Base-by-base conservation (phyloP, 64 coral and sea anemone genomes). In the Catalaphyllia jardinei region DNA sequence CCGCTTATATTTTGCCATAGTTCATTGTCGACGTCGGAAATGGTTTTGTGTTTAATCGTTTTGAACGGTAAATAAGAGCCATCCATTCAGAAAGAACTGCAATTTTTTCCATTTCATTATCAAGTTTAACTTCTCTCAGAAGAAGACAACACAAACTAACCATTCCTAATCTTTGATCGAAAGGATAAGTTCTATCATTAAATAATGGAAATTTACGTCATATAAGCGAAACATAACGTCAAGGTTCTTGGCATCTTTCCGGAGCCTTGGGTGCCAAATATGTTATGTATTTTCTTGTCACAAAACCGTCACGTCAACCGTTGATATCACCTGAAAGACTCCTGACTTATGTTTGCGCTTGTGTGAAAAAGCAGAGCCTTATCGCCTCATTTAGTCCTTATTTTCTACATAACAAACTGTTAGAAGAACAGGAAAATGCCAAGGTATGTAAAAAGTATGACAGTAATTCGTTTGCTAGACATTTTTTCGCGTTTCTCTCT, bases 171-270 rank as follows among this genome's bases (percentile, higher is more conserved):
- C 10, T 69, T 69, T 6, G 65, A 11, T n/a, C 10, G 65, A n/a
- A 69, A 25, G n/a, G 65, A 69, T 69, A 29, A 69, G 22, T 29
- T 69, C 4, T 69, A 69, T 69, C 65, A 8, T 27, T 24, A 39
- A 65, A 82, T 20, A 67, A 82, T 67, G 31, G 1, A 39, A 42
- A 38, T 30, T 64, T 83, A 83, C 79, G 79, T 83, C 79, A 83
- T 35, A 19, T 14, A 11, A 42, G 18, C 25, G 18, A 65, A 65
- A 83, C 60, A 80, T 2, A 83, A 31, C 30, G 79, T 65, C 60
- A 83, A 25, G 20, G 25, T 27, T 69, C 65, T 69, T 69, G 65
- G 65, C 65, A 69, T 69, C 22, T 30, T 80, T 61, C 78, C 78
- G 52, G 52, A 14, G 16, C 16, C 29, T 62, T 19, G 3, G 61